Base-by-base conservation (phyloP, 2,797 vertebrate species). In the Moxostoma hubbsi region DNA sequence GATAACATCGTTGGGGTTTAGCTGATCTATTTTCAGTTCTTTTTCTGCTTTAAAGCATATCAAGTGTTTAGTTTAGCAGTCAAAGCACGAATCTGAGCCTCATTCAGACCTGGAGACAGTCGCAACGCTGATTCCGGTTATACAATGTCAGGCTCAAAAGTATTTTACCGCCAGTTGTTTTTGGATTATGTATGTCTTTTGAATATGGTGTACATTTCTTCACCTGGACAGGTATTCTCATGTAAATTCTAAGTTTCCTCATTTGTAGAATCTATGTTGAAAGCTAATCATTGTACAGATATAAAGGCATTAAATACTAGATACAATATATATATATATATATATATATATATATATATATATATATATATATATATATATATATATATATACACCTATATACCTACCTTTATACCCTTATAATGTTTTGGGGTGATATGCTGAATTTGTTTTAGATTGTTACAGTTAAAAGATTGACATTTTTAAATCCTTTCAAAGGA, bases 181-280 rank as follows among this genome's bases (percentile, higher is more conserved):
- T 18, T 18, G n/a, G 11, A 66, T 57, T 78, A 78, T 62, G 75
- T 70, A 77, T 69, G 45, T 18, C 8, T 4, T 47, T 46, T 64
- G 7, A 5, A 16, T 72, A 49, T 58, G 15, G 24, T 24, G 24
- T 24, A 24, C 1, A 24, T 24, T 2, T 24, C 24, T 24, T 24
- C 24, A 24, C 24, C 24, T 24, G 24, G 24, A 24, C 24, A 24
- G 24, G 2, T 24, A 2, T 24, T 24, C 24, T 3, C 24, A 24
- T 24, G 24, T 24, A 24, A 24, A 24, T 24, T 24, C 24, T 1
- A 24, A 24, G 1, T 24, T 24, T 24, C 2, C 24, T 24, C 24
- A 24, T 24, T 1, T 24, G 24, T 3, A 24, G 24, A 24, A 1
- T 24, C 24, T 24, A 24, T 24, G 24, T 24, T 24, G 24, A 24